Base-by-base conservation (phyloP, 1,140 invertebrate species). In the Chrysoperla carnea region DNA sequence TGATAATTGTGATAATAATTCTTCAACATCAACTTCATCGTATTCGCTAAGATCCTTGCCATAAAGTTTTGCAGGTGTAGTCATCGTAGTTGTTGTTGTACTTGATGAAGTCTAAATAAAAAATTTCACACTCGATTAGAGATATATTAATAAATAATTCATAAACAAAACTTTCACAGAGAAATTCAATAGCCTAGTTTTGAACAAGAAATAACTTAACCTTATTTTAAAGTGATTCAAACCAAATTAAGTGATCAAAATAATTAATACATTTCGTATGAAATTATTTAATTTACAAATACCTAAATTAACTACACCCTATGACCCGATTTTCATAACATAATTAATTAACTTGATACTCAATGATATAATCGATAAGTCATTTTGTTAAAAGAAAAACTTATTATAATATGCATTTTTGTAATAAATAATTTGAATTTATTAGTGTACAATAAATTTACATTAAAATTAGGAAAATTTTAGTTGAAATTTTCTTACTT, bases 1-100 rank as follows among this genome's bases (percentile, higher is more conserved):
- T 43, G 92, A 85, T 37, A 99, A 72, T 57, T 96, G 89, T 33
- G 84, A 72, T 49, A 99, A 67, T n/a, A 99, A 68, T 52, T 91
- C 86, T 61, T 99, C 95, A 44, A 99, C 84, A 64, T 99, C 92
- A 53, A 95, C 78, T 61, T 95, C 90, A 58, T 94, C 90, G 60
- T 93, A 95, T 50, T 85, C 81, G 51, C 84, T 86, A 49, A 95
- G 64, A 64, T 96, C 89, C 63, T 88, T 87, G 49, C 90, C 89
- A 63, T 89, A 93, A 46, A 94, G 61, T 63, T 89, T 91, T 46
- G 81, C 81, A 51, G 82, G 78, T 46, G 82, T 85, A 61, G 86
- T 89, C 70, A 84, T 85, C 58, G 79, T 85, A 37, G 82, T 85
- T 53, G 79, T 86, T 60, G 81, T 87, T 49, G 81, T 86, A 46